Percentiles rank a stretch among this genome's conserved stretches.
Evolutionary conservation across 2,113 vertebrate genomes (phyloP).

Genomic region (Lynx canadensis): DNA sequence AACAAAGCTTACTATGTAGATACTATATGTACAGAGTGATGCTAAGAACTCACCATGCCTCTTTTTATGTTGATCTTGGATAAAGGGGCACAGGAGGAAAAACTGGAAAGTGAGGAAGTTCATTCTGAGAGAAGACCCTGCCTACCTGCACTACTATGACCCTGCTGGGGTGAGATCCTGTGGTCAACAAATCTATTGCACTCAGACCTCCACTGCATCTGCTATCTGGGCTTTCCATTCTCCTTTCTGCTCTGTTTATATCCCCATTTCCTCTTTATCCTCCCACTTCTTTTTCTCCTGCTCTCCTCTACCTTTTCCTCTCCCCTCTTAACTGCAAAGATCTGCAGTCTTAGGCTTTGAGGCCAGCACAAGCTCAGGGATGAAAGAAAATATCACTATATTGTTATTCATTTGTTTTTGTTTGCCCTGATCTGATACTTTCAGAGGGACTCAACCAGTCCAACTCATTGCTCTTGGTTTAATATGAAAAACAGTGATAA

Average conservation of each 20-base stretch:
- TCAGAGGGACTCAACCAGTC: not conserved
- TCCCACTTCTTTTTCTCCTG: not conserved
- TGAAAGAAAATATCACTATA: not conserved
- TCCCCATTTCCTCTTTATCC: not conserved
- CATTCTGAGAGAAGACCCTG: conserved; percentile 95
- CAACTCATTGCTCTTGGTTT: not conserved
- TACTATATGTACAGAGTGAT: not conserved
- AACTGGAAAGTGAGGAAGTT: conserved; percentile 99
- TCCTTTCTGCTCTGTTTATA: not conserved
- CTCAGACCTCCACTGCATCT: not conserved
- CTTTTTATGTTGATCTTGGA: conserved; percentile 31
- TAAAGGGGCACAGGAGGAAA: conserved; percentile 95
- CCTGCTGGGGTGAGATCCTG: conserved; percentile 91
- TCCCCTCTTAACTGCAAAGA: not conserved
- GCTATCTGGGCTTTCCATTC: not conserved
- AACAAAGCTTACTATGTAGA: not conserved
- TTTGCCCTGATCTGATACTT: not conserved
- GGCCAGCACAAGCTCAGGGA: not conserved
- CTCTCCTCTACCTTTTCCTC: not conserved
- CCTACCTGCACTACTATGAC: conserved; percentile 97
- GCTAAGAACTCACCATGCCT: not conserved
- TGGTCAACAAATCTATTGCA: not conserved
- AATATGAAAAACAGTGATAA: not conserved
- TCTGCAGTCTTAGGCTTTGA: not conserved
- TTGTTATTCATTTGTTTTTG: conserved; percentile 5